phyloP scores from a whole-genome alignment of 1,140 invertebrate species.

The Zaprionus inermis region DNA sequence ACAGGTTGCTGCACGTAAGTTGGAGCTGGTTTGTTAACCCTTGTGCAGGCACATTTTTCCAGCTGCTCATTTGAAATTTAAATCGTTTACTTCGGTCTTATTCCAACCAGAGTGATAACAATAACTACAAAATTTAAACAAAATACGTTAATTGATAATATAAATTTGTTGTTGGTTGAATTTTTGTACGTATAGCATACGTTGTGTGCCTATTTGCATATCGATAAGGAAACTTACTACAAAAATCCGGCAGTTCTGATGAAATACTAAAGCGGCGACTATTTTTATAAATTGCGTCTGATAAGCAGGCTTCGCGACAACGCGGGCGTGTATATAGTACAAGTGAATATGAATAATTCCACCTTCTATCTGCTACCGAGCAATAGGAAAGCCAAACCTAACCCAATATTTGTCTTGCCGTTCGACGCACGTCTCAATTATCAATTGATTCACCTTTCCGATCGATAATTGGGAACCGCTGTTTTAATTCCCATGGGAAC shows the following conservation, averaged over 20 bases:
- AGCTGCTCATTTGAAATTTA: no score
- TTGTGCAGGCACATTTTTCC: background rate
- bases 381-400: background rate
- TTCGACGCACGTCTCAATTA: slow-evolving; percentile 17
- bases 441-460: slow-evolving; percentile 25
- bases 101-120: no score
- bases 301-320: slow-evolving; percentile 26
- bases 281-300: slow-evolving; percentile 17
- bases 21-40: slow-evolving; percentile 21
- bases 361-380: slow-evolving; percentile 17
- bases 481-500: slow-evolving; percentile 23
- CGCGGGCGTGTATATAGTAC: background rate
- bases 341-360: background rate
- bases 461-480: slow-evolving; percentile 30
- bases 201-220: slow-evolving; percentile 10
- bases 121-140: no score
- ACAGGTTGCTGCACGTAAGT: slow-evolving; percentile 29
- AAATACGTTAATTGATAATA: no score
- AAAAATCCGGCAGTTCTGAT: slow-evolving; percentile 1
- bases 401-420: background rate
- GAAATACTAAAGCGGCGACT: slow-evolving; percentile 19
- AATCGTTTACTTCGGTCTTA: no score
- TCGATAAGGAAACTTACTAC: background rate
- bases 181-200: no score
- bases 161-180: no score